phyloP scores from a whole-genome alignment of 2,113 vertebrate genomes.

The Hystrix brachyura region DNA sequence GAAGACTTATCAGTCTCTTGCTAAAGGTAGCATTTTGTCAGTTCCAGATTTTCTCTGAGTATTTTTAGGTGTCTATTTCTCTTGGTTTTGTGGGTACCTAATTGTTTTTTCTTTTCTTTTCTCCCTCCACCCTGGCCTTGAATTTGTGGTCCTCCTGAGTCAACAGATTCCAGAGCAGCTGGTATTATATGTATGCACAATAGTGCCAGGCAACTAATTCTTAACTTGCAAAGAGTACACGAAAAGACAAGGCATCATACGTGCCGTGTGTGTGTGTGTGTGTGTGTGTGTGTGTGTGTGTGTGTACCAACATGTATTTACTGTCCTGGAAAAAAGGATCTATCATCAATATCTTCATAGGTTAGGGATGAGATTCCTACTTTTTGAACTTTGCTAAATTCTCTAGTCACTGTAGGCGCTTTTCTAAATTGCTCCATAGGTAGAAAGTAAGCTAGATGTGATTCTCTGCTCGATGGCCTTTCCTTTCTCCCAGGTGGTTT shows the following conservation, averaged over 20 bases:
- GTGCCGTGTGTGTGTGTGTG: neutral
- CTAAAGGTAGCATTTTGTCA: slow-evolving; percentile 13
- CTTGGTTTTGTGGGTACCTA: neutral
- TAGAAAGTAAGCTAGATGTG: neutral
- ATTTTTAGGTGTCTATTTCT: neutral
- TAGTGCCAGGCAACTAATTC: neutral
- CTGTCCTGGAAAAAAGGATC: neutral
- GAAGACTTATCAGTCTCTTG: neutral
- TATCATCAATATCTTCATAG: neutral
- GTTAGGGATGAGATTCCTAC: neutral
- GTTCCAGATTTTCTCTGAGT: neutral
- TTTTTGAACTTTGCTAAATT: slow-evolving; percentile 23
- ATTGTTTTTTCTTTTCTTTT: neutral
- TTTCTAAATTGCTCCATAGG: neutral
- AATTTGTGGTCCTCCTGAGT: neutral
- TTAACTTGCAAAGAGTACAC: neutral
- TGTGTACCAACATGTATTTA: neutral
- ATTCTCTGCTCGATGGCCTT: neutral
- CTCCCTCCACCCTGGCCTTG: neutral
- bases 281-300: neutral
- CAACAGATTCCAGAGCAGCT: neutral
- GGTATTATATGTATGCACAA: neutral
- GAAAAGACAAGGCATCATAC: neutral
- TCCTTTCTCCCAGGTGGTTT: neutral
- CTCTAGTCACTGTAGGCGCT: neutral